Evolutionary conservation across 2,797 vertebrate genomes (phyloP).

Genomic region (Myoxocephalus aenaeus): DNA sequence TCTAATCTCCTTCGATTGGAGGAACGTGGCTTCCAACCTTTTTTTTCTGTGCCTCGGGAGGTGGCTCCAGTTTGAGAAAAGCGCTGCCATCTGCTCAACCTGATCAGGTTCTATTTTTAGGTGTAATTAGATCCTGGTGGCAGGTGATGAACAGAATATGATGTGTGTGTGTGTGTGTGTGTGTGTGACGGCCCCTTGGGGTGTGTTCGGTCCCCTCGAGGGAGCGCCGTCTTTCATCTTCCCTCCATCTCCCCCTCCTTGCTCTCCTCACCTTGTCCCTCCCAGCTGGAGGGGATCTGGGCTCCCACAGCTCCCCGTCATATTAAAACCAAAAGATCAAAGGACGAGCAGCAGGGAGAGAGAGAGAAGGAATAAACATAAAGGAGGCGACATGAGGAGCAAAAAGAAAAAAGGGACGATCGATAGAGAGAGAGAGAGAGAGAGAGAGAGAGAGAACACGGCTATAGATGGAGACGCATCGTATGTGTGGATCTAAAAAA

Average conservation of each 20-base stretch:
- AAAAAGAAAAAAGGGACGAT: constrained; percentile 8
- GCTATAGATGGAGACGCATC: background rate
- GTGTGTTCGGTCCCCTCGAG: constrained; percentile 20
- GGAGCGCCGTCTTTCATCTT: constrained; percentile 67
- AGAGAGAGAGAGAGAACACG: background rate
- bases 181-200: background rate
- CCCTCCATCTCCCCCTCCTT: constrained; percentile 28
- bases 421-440: background rate
- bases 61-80: constrained; percentile 42
- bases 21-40: background rate
- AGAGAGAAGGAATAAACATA: constrained; percentile 19
- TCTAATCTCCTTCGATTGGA: constrained; percentile 42
- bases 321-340: constrained; percentile 66
- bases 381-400: background rate
- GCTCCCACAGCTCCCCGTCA: constrained; percentile 54
- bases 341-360: constrained; percentile 25
- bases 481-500: background rate
- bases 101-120: constrained; percentile 35
- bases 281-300: constrained; percentile 62
- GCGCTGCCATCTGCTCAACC: constrained; percentile 57
- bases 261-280: constrained; percentile 36
- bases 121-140: constrained; percentile 60
- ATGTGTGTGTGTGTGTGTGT: constrained; percentile 11
- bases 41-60: constrained; percentile 40
- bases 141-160: constrained; percentile 53